phyloP scores from a whole-genome alignment of 37 sponge, comb jelly and placozoan genomes.

The Oscarella lobularis region DNA sequence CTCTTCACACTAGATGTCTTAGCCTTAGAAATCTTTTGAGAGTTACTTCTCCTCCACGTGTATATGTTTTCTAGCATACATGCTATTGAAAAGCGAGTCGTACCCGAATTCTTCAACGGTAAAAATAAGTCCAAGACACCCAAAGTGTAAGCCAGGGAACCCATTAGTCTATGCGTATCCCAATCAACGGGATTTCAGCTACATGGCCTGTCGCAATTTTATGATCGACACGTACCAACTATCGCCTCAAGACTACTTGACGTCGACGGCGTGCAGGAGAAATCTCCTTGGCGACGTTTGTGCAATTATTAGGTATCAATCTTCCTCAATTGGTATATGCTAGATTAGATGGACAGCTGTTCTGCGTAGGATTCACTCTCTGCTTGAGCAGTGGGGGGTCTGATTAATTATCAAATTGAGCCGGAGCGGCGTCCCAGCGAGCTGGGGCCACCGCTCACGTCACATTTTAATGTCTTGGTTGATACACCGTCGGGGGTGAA shows the following conservation, averaged over 20 bases:
- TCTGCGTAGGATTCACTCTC: slow-evolving; percentile 94
- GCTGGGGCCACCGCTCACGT: slow-evolving; percentile 91
- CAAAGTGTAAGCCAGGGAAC: slow-evolving; percentile 95
- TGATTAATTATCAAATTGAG: slow-evolving; percentile 87
- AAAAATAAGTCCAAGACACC: slow-evolving; percentile 93
- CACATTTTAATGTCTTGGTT: slow-evolving; percentile 78
- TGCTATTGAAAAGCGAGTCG: slow-evolving; percentile 86
- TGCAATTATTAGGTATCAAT: slow-evolving; percentile 74
- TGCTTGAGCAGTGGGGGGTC: slow-evolving; percentile 98
- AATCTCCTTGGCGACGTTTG: slow-evolving; percentile 98
- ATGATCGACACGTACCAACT: slow-evolving; percentile 99
- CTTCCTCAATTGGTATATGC: too few relatives aligned
- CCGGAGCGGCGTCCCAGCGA: slow-evolving; percentile 44
- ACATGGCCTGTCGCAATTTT: slow-evolving; percentile 92
- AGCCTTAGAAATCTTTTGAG: too few relatives aligned
- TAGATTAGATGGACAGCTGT: too few relatives aligned
- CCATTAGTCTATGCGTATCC: too few relatives aligned
- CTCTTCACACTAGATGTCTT: too few relatives aligned
- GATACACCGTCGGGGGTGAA: slow-evolving; percentile 92
- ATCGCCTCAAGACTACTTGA: slow-evolving; percentile 88
- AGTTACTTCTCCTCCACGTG: too few relatives aligned
- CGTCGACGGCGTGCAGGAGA: slow-evolving; percentile 84
- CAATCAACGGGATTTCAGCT: too few relatives aligned
- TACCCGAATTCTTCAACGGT: slow-evolving; percentile 95
- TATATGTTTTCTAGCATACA: slow-evolving; percentile 48